phyloP scores from a whole-genome alignment of 2,113 vertebrate genomes.

The Plestiodon gilberti region DNA sequence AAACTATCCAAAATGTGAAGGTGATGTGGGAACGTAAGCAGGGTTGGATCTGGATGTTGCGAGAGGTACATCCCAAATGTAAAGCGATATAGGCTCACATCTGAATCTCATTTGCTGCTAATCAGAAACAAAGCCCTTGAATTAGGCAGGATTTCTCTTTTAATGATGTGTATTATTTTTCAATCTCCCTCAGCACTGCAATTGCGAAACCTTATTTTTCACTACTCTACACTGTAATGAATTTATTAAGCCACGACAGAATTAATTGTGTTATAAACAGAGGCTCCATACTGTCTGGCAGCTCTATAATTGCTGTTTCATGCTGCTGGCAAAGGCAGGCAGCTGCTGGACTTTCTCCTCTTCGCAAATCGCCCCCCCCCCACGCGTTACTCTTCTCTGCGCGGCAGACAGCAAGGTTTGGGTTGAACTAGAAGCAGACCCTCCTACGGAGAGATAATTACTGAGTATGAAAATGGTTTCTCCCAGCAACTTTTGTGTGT shows the following conservation, averaged over 20 bases:
- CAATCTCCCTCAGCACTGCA: constrained; percentile 5
- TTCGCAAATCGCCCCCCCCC: constrained; percentile 28
- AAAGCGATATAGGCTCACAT: background rate
- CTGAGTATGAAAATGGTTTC: constrained; percentile 23
- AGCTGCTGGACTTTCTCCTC: constrained; percentile 19
- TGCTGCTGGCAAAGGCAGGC: constrained; percentile 17
- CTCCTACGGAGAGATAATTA: constrained; percentile 33
- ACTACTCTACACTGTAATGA: constrained; percentile 1
- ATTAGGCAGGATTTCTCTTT: constrained; percentile 34
- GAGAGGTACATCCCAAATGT: background rate
- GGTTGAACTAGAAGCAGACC: constrained; percentile 1
- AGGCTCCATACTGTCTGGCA: constrained; percentile 62
- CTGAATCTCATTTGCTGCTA: constrained; percentile 16
- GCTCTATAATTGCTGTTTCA: constrained; percentile 50
- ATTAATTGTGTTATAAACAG: constrained; percentile 58
- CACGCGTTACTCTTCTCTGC: background rate
- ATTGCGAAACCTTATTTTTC: constrained; percentile 29
- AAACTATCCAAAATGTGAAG: too few relatives aligned
- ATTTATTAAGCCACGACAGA: constrained; percentile 59
- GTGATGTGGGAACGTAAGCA: background rate
- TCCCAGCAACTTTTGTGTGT: too few relatives aligned
- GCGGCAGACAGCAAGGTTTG: background rate
- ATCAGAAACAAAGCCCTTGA: background rate
- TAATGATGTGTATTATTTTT: constrained; percentile 15
- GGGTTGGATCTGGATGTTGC: background rate